Conservation (phyloP, 2,113 vertebrate genomes). For the Cyanoliseus patagonus region DNA sequence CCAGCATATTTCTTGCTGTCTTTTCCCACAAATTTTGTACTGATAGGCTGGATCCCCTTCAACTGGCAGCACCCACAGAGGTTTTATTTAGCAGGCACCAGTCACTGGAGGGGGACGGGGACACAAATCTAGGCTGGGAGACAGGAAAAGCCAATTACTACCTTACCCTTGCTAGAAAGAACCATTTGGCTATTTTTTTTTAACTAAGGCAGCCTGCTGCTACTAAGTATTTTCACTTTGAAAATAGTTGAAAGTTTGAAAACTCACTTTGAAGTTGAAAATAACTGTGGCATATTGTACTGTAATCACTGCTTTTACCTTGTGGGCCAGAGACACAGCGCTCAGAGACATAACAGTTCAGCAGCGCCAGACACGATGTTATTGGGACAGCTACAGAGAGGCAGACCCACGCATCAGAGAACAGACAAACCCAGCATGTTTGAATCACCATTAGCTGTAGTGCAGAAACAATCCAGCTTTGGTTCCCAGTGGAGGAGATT, state of each 20-base stretch:
- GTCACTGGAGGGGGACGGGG: background rate
- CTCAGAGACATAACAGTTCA: slow-evolving; percentile 40
- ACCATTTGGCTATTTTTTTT: slow-evolving; percentile 12
- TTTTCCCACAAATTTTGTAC: background rate
- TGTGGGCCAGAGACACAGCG: background rate
- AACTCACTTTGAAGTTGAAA: slow-evolving; percentile 1
- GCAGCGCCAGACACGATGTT: background rate
- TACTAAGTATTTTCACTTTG: background rate
- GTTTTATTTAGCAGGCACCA: background rate
- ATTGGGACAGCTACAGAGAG: slow-evolving; percentile 13
- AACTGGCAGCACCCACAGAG: background rate
- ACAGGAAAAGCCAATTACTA: slow-evolving; percentile 39
- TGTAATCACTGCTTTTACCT: slow-evolving; percentile 10
- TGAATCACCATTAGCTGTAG: slow-evolving; percentile 7
- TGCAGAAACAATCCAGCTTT: slow-evolving; percentile 1
- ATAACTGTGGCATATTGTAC: background rate
- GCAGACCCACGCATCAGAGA: background rate
- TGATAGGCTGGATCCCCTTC: background rate
- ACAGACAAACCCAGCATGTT: background rate
- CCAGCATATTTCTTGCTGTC: background rate
- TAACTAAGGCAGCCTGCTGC: background rate
- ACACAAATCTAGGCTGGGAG: slow-evolving; percentile 26
- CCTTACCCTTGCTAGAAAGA: slow-evolving; percentile 28
- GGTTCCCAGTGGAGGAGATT: background rate
- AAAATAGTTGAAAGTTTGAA: background rate